Evolutionary conservation across 2,113 vertebrate species (phyloP).

Genomic region (Marmota flaviventris): DNA sequence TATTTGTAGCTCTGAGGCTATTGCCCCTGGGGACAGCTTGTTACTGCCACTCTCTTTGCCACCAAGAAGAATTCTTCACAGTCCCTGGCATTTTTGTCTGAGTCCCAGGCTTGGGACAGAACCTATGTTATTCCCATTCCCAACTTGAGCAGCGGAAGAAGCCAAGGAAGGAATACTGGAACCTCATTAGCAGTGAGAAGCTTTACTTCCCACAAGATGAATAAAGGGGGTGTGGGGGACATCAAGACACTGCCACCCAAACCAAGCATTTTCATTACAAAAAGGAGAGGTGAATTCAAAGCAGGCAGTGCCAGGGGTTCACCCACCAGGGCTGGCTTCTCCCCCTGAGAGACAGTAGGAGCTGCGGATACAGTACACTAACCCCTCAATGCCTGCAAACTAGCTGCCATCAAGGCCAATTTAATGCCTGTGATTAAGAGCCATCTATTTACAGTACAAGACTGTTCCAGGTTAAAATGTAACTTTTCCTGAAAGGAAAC

Average conservation of each 20-base stretch:
- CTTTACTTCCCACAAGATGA: not conserved
- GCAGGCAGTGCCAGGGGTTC: not conserved
- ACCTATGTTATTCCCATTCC: not conserved
- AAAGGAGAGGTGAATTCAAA: not conserved
- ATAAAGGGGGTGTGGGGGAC: too few species aligned
- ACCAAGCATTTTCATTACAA: not conserved
- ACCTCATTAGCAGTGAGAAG: not conserved
- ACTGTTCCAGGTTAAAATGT: not conserved
- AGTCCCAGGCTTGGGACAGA: not conserved
- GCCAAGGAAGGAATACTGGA: fast-evolving
- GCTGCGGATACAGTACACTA: not conserved
- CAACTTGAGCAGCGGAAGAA: not conserved
- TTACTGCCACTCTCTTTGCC: not conserved
- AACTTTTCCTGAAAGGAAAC: not conserved
- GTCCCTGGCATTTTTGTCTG: not conserved
- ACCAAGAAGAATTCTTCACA: not conserved
- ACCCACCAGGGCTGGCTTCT: not conserved
- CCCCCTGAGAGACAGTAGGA: not conserved
- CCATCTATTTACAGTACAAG: not conserved
- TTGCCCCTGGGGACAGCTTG: fast-evolving
- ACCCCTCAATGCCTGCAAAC: not conserved
- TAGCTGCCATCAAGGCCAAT: not conserved
- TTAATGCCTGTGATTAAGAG: not conserved
- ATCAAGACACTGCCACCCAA: fast-evolving
- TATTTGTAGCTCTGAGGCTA: too few species aligned